phyloP scores from a whole-genome alignment of 2,888 invertebrate species.

The Heliconius aoede region DNA sequence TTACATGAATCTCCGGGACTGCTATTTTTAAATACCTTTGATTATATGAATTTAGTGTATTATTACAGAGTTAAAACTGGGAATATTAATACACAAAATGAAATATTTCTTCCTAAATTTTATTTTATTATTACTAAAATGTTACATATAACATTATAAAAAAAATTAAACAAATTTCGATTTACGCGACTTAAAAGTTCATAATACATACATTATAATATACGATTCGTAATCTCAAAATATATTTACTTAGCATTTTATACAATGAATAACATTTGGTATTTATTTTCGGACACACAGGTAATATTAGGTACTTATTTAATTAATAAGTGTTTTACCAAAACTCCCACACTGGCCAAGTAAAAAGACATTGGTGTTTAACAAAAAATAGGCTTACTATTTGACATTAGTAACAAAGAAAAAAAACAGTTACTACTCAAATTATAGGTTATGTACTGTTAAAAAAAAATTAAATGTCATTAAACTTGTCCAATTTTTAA shows the following conservation, averaged over 20 bases:
- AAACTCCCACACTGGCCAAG: slow-evolving; percentile 45
- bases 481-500: slow-evolving; percentile 53
- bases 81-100: slow-evolving; percentile 48
- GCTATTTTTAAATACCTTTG: too few relatives aligned
- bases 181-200: slow-evolving; percentile 51
- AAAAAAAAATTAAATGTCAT: slow-evolving; percentile 41
- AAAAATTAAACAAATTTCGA: slow-evolving; percentile 62
- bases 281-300: slow-evolving; percentile 53
- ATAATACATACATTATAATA: slow-evolving; percentile 58
- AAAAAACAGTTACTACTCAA: slow-evolving; percentile 24
- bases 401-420: slow-evolving; percentile 24
- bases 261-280: slow-evolving; percentile 70
- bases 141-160: slow-evolving; percentile 75
- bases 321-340: slow-evolving; percentile 49
- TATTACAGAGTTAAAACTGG: background rate
- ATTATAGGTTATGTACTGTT: slow-evolving; percentile 9
- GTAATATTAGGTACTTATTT: slow-evolving; percentile 40
- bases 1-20: too few relatives aligned
- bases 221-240: slow-evolving; percentile 77
- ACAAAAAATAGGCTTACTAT: slow-evolving; percentile 19
- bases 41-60: too few relatives aligned
- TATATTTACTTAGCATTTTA: slow-evolving; percentile 63
- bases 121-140: slow-evolving; percentile 74
- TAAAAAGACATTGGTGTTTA: slow-evolving; percentile 44
- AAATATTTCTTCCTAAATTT: slow-evolving; percentile 57